Conservation (phyloP, 2,797 vertebrate species). For the Hozukius guyotensis region DNA sequence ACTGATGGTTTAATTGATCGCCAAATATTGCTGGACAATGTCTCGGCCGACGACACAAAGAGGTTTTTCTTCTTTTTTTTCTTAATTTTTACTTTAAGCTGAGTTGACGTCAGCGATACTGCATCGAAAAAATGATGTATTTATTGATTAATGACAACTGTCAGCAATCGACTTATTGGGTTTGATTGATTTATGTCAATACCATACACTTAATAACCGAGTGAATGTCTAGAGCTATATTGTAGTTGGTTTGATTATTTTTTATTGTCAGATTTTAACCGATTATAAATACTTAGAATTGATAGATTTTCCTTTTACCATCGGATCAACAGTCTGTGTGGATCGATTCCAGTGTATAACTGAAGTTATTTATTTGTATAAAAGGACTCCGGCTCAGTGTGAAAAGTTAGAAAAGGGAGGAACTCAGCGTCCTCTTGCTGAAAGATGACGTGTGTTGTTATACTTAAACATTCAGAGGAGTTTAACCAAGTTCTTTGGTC, state of each 20-base stretch:
- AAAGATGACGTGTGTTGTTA: neutral
- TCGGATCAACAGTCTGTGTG: neutral
- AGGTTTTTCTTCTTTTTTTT: neutral
- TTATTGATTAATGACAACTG: constrained; percentile 42
- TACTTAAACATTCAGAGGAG: constrained; percentile 11
- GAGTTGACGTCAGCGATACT: constrained; percentile 48
- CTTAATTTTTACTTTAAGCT: constrained; percentile 38
- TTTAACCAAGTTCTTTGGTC: constrained; percentile 1
- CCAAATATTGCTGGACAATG: constrained; percentile 71
- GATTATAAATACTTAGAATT: neutral
- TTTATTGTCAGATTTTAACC: neutral
- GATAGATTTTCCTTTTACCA: neutral
- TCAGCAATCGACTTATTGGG: neutral
- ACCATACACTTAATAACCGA: neutral
- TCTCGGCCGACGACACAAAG: constrained; percentile 25
- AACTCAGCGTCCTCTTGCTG: neutral
- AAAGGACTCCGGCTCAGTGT: neutral
- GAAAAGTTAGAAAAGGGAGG: neutral
- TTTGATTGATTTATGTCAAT: constrained; percentile 1
- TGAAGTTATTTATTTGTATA: neutral
- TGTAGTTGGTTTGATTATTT: neutral
- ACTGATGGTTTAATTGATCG: constrained; percentile 8
- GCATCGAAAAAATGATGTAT: constrained; percentile 36
- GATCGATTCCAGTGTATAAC: neutral
- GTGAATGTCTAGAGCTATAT: constrained; percentile 1